Conservation (phyloP, 2,888 invertebrate genomes). For the Dicycla oo region DNA sequence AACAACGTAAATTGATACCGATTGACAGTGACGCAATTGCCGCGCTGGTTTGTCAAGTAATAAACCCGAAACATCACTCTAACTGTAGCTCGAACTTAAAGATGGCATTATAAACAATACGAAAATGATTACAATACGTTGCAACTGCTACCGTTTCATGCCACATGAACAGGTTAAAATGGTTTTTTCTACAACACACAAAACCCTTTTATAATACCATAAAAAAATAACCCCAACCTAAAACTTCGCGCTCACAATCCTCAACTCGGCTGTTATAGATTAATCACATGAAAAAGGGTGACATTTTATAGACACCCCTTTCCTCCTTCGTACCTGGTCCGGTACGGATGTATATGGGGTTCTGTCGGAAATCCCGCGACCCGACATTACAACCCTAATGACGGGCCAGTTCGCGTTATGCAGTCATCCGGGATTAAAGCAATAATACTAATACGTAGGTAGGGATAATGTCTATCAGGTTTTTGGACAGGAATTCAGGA, state of each 20-base stretch:
- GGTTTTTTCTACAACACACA: neutral
- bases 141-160: too few species aligned
- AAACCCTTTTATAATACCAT: slow-evolving; percentile 3
- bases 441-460: slow-evolving; percentile 41
- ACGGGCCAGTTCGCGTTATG: slow-evolving; percentile 57
- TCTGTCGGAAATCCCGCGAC: slow-evolving; percentile 45
- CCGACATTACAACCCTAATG: slow-evolving; percentile 59
- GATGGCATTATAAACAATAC: neutral
- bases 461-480: neutral
- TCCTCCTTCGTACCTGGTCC: slow-evolving; percentile 36
- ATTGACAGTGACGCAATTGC: too few species aligned
- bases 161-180: neutral
- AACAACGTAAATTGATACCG: too few species aligned
- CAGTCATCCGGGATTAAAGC: slow-evolving; percentile 35
- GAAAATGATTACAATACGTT: neutral
- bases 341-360: slow-evolving; percentile 24
- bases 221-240: slow-evolving; percentile 26
- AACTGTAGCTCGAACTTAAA: neutral
- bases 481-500: slow-evolving; percentile 5
- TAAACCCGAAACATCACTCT: neutral
- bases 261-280: slow-evolving; percentile 47
- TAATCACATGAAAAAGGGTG: slow-evolving; percentile 63
- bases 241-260: slow-evolving; percentile 37
- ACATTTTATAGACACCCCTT: slow-evolving; percentile 56
- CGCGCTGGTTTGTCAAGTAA: neutral